phyloP scores from a whole-genome alignment of 2,797 vertebrate species.

The Lerista edwardsae region DNA sequence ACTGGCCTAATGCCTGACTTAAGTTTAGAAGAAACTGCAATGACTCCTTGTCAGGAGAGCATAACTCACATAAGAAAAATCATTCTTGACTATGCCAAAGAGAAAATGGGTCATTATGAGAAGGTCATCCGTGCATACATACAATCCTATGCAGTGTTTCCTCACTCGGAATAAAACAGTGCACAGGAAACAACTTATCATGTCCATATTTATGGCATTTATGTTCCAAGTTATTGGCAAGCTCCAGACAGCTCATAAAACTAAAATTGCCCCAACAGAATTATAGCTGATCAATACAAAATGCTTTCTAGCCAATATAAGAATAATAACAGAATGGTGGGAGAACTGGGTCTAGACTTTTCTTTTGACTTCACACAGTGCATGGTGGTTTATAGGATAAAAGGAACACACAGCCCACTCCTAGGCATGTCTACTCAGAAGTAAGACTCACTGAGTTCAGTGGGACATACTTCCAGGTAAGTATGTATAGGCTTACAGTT shows the following conservation, averaged over 20 bases:
- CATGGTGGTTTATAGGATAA: neutral
- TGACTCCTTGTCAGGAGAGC: too few species aligned
- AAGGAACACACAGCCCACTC: neutral
- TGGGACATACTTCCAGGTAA: too few species aligned
- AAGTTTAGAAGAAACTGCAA: too few species aligned
- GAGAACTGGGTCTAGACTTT: neutral
- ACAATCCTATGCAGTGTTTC: too few species aligned
- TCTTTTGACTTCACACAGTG: neutral
- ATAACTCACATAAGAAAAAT: too few species aligned
- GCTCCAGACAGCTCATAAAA: neutral
- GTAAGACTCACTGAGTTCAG: too few species aligned
- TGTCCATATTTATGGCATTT: neutral
- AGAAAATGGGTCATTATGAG: too few species aligned
- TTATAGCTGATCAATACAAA: neutral
- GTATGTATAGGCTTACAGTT: too few species aligned
- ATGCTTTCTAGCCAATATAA: neutral
- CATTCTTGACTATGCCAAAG: too few species aligned
- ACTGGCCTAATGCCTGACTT: too few species aligned
- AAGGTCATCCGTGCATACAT: too few species aligned
- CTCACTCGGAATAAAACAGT: neutral
- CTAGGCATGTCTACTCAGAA: too few species aligned
- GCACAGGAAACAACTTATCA: neutral
- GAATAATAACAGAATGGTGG: neutral
- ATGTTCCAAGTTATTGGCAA: neutral
- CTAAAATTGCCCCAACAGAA: slow-evolving; percentile 5